Evolutionary conservation across 2,888 invertebrate species (phyloP).

Genomic region (Pediacus dermestoides): DNA sequence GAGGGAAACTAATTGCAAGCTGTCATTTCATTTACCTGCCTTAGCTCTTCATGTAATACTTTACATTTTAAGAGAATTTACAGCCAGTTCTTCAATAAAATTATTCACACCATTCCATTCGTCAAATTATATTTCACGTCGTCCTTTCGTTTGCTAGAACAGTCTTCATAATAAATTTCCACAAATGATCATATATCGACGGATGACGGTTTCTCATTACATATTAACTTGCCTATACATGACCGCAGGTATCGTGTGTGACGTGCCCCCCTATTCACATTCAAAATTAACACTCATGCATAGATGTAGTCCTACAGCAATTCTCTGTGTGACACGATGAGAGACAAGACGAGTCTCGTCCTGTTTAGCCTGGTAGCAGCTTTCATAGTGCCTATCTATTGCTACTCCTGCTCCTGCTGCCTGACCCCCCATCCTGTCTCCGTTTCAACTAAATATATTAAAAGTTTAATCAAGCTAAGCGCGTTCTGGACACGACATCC

Average conservation of each 20-base stretch:
- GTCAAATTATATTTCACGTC: no score
- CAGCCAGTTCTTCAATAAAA: no score
- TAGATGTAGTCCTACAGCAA: conserved; percentile 15
- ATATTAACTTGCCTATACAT: conserved; percentile 29
- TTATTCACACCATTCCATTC: no score
- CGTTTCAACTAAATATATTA: conserved; percentile 21
- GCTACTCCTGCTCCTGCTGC: no score
- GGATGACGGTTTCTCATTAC: conserved; percentile 24
- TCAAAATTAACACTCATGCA: conserved; percentile 29
- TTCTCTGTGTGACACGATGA: conserved; percentile 8
- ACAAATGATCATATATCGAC: conserved; percentile 30
- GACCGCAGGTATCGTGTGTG: conserved; percentile 23
- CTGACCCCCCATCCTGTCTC: no score
- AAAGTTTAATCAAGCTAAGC: conserved; percentile 22
- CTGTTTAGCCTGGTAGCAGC: neutral
- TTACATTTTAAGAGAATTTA: no score
- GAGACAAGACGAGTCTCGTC: conserved; percentile 11
- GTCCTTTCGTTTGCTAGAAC: no score
- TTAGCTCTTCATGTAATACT: no score
- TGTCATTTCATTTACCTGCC: no score
- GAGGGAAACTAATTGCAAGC: no score
- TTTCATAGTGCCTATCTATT: conserved; percentile 16
- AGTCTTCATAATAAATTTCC: conserved; percentile 26
- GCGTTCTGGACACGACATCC: no score
- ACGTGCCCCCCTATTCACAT: conserved; percentile 22